These are phyloP conservation scores for Fragariocoptes setiger DNA, from an alignment of 1,140 invertebrate species.

Conservation along the genomic window DNA sequence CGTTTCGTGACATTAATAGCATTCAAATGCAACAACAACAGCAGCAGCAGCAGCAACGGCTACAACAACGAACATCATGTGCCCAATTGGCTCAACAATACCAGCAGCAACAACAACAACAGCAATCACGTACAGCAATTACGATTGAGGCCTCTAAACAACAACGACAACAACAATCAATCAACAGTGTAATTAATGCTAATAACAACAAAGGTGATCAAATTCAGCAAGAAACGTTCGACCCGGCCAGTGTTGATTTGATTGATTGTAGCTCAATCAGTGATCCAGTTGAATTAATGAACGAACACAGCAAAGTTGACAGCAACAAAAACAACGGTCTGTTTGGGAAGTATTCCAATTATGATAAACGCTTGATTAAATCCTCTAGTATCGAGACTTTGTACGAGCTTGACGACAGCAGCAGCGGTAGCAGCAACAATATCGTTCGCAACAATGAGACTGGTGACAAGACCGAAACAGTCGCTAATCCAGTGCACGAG, in stretches of 20 bases:
- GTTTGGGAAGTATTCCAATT: neutral
- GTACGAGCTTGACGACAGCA: no score
- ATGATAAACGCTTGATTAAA: neutral
- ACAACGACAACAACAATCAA: neutral
- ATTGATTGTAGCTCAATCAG: neutral
- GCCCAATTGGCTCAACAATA: neutral
- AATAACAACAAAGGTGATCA: neutral
- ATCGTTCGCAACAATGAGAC: no score
- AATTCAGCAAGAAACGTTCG: neutral
- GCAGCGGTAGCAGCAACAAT: neutral
- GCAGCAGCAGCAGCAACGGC: neutral
- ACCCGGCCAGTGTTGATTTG: neutral
- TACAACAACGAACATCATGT: neutral
- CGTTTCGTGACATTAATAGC: neutral
- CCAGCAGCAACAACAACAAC: neutral
- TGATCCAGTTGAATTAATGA: no score
- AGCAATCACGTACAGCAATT: neutral
- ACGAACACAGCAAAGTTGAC: neutral
- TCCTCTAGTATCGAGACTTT: neutral
- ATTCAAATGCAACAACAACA: neutral
- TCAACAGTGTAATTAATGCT: neutral
- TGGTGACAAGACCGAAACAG: neutral
- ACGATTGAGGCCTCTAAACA: neutral
- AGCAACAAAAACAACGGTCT: neutral
- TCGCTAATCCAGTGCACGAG: neutral